phyloP scores from a whole-genome alignment of 2,113 vertebrate species.

The Ibidorhyncha struthersii region DNA sequence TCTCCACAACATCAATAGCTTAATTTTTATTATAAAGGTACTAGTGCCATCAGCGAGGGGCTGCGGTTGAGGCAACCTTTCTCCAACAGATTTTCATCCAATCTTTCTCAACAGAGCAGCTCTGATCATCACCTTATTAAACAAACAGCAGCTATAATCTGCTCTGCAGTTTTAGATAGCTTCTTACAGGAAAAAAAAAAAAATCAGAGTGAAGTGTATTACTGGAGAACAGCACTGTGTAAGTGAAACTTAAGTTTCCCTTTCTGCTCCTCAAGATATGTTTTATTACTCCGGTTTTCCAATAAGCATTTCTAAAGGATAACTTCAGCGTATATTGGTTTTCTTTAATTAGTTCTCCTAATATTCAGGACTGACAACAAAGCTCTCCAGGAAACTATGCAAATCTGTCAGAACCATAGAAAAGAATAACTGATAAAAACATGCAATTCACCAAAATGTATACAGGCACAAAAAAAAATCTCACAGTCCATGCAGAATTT shows the following conservation, averaged over 20 bases:
- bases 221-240: background rate
- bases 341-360: background rate
- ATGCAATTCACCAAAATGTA: background rate
- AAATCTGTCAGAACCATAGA: background rate
- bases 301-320: background rate
- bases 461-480: background rate
- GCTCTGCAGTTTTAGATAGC: background rate
- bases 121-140: background rate
- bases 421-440: background rate
- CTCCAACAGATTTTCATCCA: background rate
- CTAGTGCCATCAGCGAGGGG: background rate
- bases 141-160: background rate
- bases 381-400: background rate
- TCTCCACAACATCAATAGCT: background rate
- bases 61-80: background rate
- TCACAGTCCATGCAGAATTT: background rate
- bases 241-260: background rate
- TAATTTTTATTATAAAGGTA: background rate
- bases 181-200: background rate
- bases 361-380: background rate
- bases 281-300: background rate
- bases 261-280: background rate
- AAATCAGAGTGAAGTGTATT: background rate
- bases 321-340: background rate
- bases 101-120: background rate